phyloP scores from a whole-genome alignment of 1,140 invertebrate species.

The Drosophila obscura region DNA sequence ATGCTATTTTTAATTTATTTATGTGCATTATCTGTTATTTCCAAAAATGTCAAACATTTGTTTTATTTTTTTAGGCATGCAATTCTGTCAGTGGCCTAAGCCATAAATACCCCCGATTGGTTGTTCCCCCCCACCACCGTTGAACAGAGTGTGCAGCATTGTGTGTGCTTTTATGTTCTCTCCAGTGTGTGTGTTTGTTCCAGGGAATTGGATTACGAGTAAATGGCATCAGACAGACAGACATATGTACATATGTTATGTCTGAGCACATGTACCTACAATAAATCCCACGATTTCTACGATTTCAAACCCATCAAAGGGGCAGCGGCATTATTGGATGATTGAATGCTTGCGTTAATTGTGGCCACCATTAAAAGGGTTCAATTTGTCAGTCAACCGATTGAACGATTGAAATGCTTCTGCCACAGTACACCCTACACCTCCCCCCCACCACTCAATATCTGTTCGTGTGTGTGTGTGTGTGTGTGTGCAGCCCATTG shows the following conservation, averaged over 20 bases:
- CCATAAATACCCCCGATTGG: too few species aligned
- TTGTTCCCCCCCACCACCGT: too few species aligned
- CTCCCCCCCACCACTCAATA: neutral
- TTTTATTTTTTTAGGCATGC: too few species aligned
- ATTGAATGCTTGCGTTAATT: conserved; percentile 9
- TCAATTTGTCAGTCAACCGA: conserved; percentile 2
- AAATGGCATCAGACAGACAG: conserved; percentile 3
- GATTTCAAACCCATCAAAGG: neutral
- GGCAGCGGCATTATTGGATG: neutral
- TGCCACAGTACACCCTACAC: neutral
- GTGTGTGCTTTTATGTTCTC: too few species aligned
- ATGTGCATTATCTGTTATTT: too few species aligned
- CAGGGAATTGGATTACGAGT: conserved; percentile 39
- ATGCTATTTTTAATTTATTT: too few species aligned
- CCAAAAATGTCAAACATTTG: too few species aligned
- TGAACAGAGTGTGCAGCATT: too few species aligned
- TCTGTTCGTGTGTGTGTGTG: neutral
- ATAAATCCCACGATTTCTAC: neutral
- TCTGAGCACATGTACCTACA: too few species aligned
- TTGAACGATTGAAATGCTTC: conserved; percentile 5
- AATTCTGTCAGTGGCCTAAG: too few species aligned
- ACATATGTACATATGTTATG: conserved; percentile 25
- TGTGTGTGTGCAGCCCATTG: conserved; percentile 33
- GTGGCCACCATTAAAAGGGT: neutral
- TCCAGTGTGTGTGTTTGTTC: neutral